phyloP scores from a whole-genome alignment of 2,797 vertebrate species.

The Cuculus canorus region DNA sequence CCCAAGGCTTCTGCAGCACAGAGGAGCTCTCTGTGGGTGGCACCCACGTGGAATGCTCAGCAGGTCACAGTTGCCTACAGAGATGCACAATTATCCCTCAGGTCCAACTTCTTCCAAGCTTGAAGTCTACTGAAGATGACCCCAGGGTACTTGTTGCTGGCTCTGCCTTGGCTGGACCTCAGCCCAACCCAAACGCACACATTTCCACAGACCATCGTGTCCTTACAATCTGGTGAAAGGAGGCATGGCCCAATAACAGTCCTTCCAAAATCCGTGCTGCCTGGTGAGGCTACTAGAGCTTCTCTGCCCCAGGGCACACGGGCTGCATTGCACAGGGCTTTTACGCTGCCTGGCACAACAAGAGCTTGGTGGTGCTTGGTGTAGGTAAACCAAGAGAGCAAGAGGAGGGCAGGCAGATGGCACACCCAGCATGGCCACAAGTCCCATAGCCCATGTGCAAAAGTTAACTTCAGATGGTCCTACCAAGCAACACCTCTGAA shows the following conservation, averaged over 20 bases:
- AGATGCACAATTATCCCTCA: background rate
- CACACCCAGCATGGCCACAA: background rate
- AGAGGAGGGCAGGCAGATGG: background rate
- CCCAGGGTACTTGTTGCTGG: background rate
- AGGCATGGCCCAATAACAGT: fast-evolving
- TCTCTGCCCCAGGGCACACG: background rate
- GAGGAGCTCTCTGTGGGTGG: background rate
- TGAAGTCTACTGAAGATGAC: background rate
- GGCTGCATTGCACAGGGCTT: background rate
- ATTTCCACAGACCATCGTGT: background rate
- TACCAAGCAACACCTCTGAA: background rate
- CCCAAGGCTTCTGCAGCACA: background rate
- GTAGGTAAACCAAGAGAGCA: background rate
- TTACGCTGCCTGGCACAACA: background rate
- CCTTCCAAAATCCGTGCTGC: background rate
- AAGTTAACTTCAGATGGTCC: background rate
- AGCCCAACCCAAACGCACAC: background rate
- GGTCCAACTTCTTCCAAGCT: background rate
- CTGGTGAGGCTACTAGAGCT: background rate
- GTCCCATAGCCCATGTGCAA: background rate
- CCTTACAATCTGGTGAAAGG: background rate
- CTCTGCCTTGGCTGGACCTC: background rate
- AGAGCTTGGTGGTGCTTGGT: fast-evolving
- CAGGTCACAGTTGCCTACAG: background rate
- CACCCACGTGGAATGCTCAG: fast-evolving